These are phyloP conservation scores for Chloropsis hardwickii DNA, from an alignment of 2,113 vertebrate species.

Conservation along the genomic window DNA sequence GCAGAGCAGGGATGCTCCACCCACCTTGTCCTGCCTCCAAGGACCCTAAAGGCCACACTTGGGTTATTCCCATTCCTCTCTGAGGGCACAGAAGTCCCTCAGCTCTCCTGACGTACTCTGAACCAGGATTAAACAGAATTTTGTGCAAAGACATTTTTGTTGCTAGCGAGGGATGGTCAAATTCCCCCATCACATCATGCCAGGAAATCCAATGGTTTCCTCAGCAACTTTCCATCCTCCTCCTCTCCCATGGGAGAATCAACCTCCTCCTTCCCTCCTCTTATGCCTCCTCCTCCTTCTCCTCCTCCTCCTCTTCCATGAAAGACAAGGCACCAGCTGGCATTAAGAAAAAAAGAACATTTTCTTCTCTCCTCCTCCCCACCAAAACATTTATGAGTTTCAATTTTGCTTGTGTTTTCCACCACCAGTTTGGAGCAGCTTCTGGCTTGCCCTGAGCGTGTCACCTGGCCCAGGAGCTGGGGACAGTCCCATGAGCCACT, in stretches of 20 bases:
- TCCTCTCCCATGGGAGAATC: background rate
- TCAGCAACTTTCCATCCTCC: background rate
- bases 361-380: background rate
- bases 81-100: background rate
- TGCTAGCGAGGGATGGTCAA: background rate
- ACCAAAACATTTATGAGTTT: background rate
- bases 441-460: rapidly evolving
- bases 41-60: background rate
- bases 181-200: background rate
- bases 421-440: background rate
- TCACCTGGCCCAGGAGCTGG: background rate
- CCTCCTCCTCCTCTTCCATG: background rate
- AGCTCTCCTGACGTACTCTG: background rate
- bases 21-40: background rate
- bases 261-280: background rate
- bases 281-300: background rate
- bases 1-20: background rate
- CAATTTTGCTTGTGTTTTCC: background rate
- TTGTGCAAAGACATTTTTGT: background rate
- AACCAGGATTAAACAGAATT: background rate
- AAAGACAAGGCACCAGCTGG: background rate
- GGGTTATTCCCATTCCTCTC: background rate
- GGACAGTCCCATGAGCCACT: background rate
- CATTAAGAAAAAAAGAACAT: background rate
- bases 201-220: background rate